Evolutionary conservation across 2,113 vertebrate genomes (phyloP).

Genomic region (Prunella himalayana): DNA sequence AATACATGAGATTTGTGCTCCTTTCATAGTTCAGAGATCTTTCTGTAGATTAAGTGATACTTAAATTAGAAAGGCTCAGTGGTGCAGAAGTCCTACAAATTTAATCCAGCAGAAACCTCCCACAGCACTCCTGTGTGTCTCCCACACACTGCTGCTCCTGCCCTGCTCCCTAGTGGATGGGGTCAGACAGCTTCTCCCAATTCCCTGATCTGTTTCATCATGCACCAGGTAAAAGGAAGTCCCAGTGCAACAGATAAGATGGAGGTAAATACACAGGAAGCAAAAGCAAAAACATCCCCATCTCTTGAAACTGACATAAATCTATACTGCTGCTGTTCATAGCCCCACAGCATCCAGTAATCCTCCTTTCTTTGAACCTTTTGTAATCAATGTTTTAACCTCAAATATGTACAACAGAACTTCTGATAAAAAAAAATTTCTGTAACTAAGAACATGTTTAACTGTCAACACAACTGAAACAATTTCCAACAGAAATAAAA

Average conservation of each 20-base stretch:
- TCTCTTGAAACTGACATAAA: not conserved
- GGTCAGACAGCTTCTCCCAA: not conserved
- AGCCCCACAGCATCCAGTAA: not conserved
- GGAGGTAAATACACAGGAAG: not conserved
- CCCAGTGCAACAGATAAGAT: not conserved
- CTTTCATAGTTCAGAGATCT: not conserved
- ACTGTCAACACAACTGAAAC: not conserved
- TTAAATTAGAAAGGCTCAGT: not conserved
- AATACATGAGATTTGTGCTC: not conserved
- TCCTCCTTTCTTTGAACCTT: not conserved
- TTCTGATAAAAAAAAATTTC: not conserved
- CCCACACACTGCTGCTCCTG: not conserved
- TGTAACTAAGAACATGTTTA: not conserved
- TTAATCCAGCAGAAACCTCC: not conserved
- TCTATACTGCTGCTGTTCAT: not conserved
- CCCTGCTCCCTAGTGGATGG: not conserved
- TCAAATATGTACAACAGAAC: not conserved
- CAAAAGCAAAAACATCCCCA: not conserved
- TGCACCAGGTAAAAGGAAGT: not conserved
- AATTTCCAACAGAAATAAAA: not conserved
- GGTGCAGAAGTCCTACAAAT: not conserved
- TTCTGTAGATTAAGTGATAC: not conserved
- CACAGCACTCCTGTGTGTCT: not conserved
- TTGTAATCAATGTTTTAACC: not conserved
- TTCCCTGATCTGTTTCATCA: not conserved